Evolutionary conservation across 2,113 vertebrate genomes (phyloP).

Genomic region (Leiothrix lutea): DNA sequence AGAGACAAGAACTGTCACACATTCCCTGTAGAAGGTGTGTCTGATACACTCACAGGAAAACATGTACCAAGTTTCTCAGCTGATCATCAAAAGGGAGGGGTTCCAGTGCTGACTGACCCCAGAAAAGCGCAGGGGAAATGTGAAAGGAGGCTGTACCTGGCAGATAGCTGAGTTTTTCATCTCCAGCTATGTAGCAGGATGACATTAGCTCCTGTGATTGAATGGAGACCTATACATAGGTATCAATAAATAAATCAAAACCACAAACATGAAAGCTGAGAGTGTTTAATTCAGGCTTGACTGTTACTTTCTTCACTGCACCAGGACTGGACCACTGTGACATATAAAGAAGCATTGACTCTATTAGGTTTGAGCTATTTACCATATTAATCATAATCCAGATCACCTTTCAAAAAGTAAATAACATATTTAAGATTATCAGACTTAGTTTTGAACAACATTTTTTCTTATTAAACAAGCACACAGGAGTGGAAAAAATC

Average conservation of each 20-base stretch:
- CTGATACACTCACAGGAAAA: background rate
- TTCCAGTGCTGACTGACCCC: background rate
- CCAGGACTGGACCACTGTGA: background rate
- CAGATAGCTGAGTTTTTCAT: background rate
- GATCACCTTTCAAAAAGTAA: constrained; percentile 75
- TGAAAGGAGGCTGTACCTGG: background rate
- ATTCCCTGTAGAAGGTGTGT: background rate
- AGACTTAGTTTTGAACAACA: constrained; percentile 59
- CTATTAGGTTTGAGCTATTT: constrained; percentile 63
- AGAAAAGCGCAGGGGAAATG: background rate
- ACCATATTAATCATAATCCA: constrained; percentile 82
- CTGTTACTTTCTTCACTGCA: background rate
- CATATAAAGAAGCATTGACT: constrained; percentile 40
- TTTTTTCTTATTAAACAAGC: constrained; percentile 78
- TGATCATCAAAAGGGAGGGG: background rate
- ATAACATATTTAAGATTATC: constrained; percentile 76
- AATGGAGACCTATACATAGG: background rate
- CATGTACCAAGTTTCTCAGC: background rate
- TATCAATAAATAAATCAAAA: background rate
- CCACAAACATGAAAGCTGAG: background rate
- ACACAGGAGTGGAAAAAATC: constrained; percentile 54
- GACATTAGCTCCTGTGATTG: background rate
- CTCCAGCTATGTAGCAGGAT: background rate
- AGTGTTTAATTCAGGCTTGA: background rate
- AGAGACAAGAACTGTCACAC: background rate